Evolutionary conservation across 2,888 invertebrate species (phyloP).

Genomic region (Volucella inflata): DNA sequence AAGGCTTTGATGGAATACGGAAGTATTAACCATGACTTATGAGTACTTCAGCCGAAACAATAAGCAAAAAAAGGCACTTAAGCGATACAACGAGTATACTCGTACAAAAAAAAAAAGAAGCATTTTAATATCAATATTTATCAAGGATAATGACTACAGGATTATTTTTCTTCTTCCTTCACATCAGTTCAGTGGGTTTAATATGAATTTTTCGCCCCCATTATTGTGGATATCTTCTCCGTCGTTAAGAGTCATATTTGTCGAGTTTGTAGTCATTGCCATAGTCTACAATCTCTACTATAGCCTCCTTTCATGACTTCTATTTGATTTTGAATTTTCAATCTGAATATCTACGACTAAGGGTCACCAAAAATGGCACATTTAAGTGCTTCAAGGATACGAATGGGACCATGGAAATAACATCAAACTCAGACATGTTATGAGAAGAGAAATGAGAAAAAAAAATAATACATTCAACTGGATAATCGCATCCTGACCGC

Average conservation of each 20-base stretch:
- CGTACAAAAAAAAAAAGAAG: conserved; percentile 63
- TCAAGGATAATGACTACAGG: conserved; percentile 65
- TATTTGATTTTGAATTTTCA: conserved; percentile 69
- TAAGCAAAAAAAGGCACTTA: conserved; percentile 22
- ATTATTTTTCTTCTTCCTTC: not conserved
- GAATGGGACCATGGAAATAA: conserved; percentile 41
- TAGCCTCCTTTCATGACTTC: conserved; percentile 36
- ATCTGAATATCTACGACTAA: conserved; percentile 62
- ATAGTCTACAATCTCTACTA: conserved; percentile 15
- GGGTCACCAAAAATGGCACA: conserved; percentile 73
- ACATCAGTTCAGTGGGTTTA: conserved; percentile 29
- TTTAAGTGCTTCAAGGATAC: conserved; percentile 67
- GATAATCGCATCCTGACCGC: conserved; percentile 73
- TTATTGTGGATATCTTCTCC: conserved; percentile 20
- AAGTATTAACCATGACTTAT: conserved; percentile 70
- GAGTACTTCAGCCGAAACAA: conserved; percentile 46
- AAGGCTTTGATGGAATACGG: conserved; percentile 72
- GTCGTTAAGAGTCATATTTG: not conserved
- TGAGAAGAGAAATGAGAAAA: conserved; percentile 25
- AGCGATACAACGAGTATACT: conserved; percentile 35
- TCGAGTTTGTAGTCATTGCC: not conserved
- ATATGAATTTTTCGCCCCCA: conserved; percentile 60
- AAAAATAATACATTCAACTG: conserved; percentile 36
- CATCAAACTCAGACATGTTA: conserved; percentile 29
- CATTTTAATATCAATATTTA: conserved; percentile 64